These are phyloP conservation scores for Cyrtonyx montezumae DNA, from an alignment of 2,113 vertebrate genomes.

Conservation along the genomic window DNA sequence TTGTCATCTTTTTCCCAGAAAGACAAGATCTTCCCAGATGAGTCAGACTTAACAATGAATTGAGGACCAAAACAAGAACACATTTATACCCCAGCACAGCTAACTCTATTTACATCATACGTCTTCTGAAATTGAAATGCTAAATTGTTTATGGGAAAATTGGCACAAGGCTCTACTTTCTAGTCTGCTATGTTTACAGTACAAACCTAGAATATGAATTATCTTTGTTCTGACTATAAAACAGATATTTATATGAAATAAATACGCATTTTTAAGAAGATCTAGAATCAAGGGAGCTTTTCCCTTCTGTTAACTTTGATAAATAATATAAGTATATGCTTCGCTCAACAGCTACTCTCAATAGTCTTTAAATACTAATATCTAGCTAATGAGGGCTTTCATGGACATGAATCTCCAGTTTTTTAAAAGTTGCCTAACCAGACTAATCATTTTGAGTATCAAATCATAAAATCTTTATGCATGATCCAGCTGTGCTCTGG, in stretches of 20 bases:
- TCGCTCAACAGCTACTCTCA: background rate
- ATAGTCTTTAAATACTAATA: background rate
- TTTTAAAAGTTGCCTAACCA: background rate
- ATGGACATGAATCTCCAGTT: background rate
- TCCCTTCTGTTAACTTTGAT: background rate
- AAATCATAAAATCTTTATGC: background rate
- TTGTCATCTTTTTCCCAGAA: background rate
- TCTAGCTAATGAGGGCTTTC: conserved; percentile 1
- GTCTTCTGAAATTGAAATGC: background rate
- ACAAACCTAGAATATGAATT: background rate
- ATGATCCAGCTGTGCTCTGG: background rate
- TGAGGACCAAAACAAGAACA: conserved; percentile 11
- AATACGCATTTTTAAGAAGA: background rate
- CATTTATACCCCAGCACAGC: background rate
- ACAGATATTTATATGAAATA: background rate
- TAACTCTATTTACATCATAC: background rate
- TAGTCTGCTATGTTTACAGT: background rate
- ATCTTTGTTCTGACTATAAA: background rate
- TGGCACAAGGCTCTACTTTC: background rate
- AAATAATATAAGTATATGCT: background rate
- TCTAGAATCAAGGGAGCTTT: background rate
- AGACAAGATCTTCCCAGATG: background rate
- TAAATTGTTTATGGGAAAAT: background rate
- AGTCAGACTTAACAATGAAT: conserved; percentile 25
- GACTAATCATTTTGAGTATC: background rate